Evolutionary conservation across 1,140 invertebrate genomes (phyloP).

Genomic region (Cotesia chilonis): DNA sequence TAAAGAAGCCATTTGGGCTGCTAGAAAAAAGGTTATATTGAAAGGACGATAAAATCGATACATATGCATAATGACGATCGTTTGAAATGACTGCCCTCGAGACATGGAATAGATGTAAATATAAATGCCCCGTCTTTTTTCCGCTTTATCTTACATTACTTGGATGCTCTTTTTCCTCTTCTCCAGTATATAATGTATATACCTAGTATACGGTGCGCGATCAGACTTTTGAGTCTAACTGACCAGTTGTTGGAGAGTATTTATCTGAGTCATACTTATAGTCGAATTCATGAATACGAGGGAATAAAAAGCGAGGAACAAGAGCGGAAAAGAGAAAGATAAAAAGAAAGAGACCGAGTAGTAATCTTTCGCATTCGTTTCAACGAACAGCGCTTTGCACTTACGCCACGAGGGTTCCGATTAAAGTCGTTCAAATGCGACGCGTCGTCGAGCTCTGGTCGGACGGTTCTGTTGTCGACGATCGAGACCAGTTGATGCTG

Average conservation of each 20-base stretch:
- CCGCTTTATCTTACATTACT: background rate
- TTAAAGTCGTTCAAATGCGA: slow-evolving; percentile 48
- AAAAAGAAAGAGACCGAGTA: slow-evolving; percentile 33
- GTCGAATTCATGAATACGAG: background rate
- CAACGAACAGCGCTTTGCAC: slow-evolving; percentile 58
- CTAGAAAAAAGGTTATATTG: slow-evolving; percentile 14
- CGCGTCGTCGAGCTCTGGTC: slow-evolving; percentile 35
- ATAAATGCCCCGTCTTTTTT: slow-evolving; percentile 16
- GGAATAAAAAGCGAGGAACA: background rate
- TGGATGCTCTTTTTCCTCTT: background rate
- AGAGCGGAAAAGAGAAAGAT: slow-evolving; percentile 1
- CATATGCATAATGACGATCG: slow-evolving; percentile 30
- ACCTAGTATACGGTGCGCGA: too few relatives aligned
- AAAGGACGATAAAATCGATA: slow-evolving; percentile 35
- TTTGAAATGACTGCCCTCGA: slow-evolving; percentile 11
- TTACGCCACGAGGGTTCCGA: slow-evolving; percentile 52
- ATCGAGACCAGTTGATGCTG: slow-evolving; percentile 30
- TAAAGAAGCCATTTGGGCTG: slow-evolving; percentile 24
- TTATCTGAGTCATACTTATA: background rate
- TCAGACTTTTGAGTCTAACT: too few relatives aligned
- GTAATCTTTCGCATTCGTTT: slow-evolving; percentile 55
- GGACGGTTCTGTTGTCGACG: slow-evolving; percentile 27
- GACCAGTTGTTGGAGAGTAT: too few relatives aligned
- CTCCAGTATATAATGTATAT: background rate
- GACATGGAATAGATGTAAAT: slow-evolving; percentile 17